A percentile compares a stretch with the other conserved stretches of the same genome.
Evolutionary conservation across 1,140 invertebrate species (phyloP).

Genomic region (Rhynchophorus ferrugineus): DNA sequence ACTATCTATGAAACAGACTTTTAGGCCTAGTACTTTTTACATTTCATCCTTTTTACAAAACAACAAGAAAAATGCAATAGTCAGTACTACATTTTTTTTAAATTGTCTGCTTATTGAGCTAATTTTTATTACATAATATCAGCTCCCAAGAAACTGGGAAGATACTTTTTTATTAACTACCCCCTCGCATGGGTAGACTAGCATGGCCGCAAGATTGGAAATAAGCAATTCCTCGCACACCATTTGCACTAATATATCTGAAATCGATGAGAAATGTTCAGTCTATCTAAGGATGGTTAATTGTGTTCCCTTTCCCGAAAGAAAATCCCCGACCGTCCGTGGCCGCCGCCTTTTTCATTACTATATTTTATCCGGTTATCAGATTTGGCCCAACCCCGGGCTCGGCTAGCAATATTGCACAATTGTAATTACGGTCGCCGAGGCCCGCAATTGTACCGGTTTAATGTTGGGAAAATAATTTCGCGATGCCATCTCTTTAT

Average conservation of each 20-base stretch:
- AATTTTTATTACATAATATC: too few relatives aligned
- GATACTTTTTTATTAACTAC: too few relatives aligned
- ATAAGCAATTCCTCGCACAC: constrained; percentile 10
- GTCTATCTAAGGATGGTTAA: constrained; percentile 14
- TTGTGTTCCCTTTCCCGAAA: constrained; percentile 12
- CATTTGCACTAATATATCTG: constrained; percentile 16
- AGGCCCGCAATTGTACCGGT: background rate
- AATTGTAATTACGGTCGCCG: background rate
- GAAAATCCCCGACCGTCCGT: constrained; percentile 3
- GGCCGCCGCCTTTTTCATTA: constrained; percentile 14
- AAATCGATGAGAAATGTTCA: constrained; percentile 17
- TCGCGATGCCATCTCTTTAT: too few relatives aligned
- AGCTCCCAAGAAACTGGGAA: too few relatives aligned
- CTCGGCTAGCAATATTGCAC: background rate
- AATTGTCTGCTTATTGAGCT: too few relatives aligned
- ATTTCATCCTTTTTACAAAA: too few relatives aligned
- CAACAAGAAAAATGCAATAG: too few relatives aligned
- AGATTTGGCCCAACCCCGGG: constrained; percentile 9
- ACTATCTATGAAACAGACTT: too few relatives aligned
- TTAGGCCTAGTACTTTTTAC: too few relatives aligned
- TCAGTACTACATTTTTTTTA: too few relatives aligned
- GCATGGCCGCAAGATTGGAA: too few relatives aligned
- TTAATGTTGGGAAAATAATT: background rate
- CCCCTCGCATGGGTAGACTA: too few relatives aligned
- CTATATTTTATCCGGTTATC: constrained; percentile 16